Evolutionary conservation across 2,113 vertebrate species (phyloP).

Genomic region (Phyllostomus hastatus): DNA sequence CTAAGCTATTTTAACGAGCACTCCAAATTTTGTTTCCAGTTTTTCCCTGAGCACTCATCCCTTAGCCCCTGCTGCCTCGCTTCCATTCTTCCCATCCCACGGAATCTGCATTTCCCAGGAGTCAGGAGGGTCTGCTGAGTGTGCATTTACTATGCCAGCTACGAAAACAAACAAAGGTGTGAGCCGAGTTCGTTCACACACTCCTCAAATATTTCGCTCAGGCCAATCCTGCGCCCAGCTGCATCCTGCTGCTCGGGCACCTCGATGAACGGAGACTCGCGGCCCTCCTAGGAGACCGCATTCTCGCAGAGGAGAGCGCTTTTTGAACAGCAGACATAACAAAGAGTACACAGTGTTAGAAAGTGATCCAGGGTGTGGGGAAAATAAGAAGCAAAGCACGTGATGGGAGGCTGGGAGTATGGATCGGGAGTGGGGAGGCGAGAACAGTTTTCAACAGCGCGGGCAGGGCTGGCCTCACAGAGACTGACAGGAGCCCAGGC

Average conservation of each 20-base stretch:
- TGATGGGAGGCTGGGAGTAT: no score
- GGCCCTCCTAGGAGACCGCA: background rate
- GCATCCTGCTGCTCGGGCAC: no score
- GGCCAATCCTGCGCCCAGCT: background rate
- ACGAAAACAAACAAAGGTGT: background rate
- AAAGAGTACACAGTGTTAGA: background rate
- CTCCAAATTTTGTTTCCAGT: background rate
- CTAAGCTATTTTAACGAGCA: background rate
- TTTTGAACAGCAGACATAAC: background rate
- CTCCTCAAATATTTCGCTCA: background rate
- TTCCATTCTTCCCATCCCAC: background rate
- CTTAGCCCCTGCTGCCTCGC: background rate
- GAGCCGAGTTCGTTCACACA: background rate
- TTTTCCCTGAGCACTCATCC: background rate
- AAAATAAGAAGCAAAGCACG: background rate
- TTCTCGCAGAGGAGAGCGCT: background rate
- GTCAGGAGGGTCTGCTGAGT: background rate
- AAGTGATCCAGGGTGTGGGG: background rate
- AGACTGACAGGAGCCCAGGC: background rate
- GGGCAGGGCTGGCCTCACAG: accelerated
- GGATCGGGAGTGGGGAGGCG: accelerated
- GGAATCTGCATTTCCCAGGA: background rate
- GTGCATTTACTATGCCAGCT: background rate
- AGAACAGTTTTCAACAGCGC: accelerated
- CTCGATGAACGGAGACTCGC: background rate